Evolutionary conservation across 2,888 invertebrate genomes (phyloP).

Genomic region (Pachliopta kotzebuea): DNA sequence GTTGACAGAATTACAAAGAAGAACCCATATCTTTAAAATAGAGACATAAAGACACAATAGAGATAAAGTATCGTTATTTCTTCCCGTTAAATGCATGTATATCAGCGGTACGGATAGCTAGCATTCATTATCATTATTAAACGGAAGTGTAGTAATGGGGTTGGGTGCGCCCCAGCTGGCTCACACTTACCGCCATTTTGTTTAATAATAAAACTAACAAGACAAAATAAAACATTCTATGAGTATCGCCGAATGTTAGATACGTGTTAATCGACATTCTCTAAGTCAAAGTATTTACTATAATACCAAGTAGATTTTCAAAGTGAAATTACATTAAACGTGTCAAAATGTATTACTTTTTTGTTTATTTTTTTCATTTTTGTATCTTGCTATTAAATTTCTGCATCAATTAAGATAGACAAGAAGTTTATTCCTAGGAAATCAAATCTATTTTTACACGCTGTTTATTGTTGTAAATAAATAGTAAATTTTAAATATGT

Average conservation of each 20-base stretch:
- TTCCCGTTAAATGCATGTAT: neutral
- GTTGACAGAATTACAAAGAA: neutral
- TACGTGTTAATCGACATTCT: neutral
- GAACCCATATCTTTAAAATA: neutral
- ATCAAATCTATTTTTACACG: too few species aligned
- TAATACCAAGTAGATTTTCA: too few species aligned
- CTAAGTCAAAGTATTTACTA: too few species aligned
- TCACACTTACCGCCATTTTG: neutral
- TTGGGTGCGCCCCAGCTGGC: neutral
- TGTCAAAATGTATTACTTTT: too few species aligned
- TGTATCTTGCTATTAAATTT: too few species aligned
- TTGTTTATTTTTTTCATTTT: too few species aligned
- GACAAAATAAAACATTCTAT: neutral
- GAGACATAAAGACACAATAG: neutral
- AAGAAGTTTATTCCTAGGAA: too few species aligned
- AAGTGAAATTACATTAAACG: too few species aligned
- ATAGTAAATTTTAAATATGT: too few species aligned
- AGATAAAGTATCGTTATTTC: neutral
- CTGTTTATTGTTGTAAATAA: too few species aligned
- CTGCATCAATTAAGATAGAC: too few species aligned
- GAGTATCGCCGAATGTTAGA: neutral
- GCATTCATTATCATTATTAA: neutral
- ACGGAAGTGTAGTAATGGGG: neutral
- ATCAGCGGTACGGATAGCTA: neutral
- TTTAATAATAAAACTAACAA: slow-evolving; percentile 1